phyloP scores from a whole-genome alignment of 2,797 vertebrate species.

The Acipenser transmontanus region DNA sequence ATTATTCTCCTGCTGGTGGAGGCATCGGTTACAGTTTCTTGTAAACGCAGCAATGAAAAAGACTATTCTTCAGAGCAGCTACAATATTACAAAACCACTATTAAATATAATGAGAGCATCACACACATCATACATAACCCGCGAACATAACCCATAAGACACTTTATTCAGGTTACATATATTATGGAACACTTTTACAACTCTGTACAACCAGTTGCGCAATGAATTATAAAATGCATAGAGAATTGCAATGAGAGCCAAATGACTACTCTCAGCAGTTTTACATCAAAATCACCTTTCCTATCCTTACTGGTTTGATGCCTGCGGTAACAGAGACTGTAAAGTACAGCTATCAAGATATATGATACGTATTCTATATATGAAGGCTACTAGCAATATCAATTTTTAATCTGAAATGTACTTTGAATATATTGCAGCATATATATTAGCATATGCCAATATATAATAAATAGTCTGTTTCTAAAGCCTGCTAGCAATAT shows the following conservation, averaged over 20 bases:
- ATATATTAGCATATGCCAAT: slow-evolving; percentile 57
- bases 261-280: slow-evolving; percentile 10
- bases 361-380: slow-evolving; percentile 36
- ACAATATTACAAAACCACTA: too few relatives aligned
- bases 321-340: slow-evolving; percentile 21
- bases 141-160: too few relatives aligned
- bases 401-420: slow-evolving; percentile 50
- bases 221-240: slow-evolving; percentile 16
- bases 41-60: too few relatives aligned
- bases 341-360: slow-evolving; percentile 34
- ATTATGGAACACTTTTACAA: slow-evolving; percentile 1
- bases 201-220: background rate
- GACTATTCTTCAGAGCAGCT: too few relatives aligned
- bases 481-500: slow-evolving; percentile 40
- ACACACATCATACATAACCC: too few relatives aligned
- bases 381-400: slow-evolving; percentile 47
- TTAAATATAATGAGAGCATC: too few relatives aligned
- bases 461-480: slow-evolving; percentile 53
- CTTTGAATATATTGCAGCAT: slow-evolving; percentile 42
- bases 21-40: too few relatives aligned
- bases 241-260: slow-evolving; percentile 11
- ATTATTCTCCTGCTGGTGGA: background rate
- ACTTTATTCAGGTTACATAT: slow-evolving; percentile 6
- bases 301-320: slow-evolving; percentile 14
- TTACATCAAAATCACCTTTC: background rate